These are phyloP conservation scores for Lacerta agilis DNA, from an alignment of 2,797 vertebrate genomes.

Conservation along the genomic window DNA sequence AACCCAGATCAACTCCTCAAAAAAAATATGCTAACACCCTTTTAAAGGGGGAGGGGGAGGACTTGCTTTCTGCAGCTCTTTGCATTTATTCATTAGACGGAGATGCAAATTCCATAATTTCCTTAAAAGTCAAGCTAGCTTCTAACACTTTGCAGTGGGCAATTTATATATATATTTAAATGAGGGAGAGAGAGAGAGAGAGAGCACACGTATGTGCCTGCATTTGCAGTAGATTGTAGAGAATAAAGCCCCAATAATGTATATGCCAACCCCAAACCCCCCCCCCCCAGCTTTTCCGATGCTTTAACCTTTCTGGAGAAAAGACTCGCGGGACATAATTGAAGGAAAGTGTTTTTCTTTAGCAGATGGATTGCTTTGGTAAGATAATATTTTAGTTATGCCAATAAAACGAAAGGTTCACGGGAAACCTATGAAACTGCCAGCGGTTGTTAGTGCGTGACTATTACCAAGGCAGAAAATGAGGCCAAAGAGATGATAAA, in stretches of 20 bases:
- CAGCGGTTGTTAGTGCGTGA: slow-evolving; percentile 88
- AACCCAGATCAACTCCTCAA: slow-evolving; percentile 39
- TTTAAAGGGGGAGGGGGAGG: not conserved
- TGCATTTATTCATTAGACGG: slow-evolving; percentile 45
- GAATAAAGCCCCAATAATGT: slow-evolving; percentile 73
- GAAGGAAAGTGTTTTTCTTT: slow-evolving; percentile 81
- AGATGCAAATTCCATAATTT: slow-evolving; percentile 51
- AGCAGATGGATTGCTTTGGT: slow-evolving; percentile 81
- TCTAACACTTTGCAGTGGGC: slow-evolving; percentile 54
- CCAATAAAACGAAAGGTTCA: slow-evolving; percentile 86
- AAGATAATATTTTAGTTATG: slow-evolving; percentile 82
- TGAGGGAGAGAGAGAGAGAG: not conserved
- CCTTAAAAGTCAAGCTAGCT: slow-evolving; percentile 45
- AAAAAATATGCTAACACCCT: slow-evolving; percentile 43
- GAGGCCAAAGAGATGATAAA: slow-evolving; percentile 96
- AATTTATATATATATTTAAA: slow-evolving; percentile 44
- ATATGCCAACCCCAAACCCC: slow-evolving; percentile 50
- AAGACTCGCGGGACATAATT: slow-evolving; percentile 75
- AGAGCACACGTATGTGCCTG: not conserved
- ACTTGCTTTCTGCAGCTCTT: slow-evolving; percentile 58
- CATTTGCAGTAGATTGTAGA: slow-evolving; percentile 62
- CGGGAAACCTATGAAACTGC: slow-evolving; percentile 82
- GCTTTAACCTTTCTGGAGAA: slow-evolving; percentile 77
- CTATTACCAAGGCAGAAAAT: slow-evolving; percentile 92
- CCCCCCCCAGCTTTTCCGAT: slow-evolving; percentile 65